These are phyloP conservation scores for Apogon talboti DNA, from an alignment of 2,797 vertebrate genomes.

Conservation along the genomic window DNA sequence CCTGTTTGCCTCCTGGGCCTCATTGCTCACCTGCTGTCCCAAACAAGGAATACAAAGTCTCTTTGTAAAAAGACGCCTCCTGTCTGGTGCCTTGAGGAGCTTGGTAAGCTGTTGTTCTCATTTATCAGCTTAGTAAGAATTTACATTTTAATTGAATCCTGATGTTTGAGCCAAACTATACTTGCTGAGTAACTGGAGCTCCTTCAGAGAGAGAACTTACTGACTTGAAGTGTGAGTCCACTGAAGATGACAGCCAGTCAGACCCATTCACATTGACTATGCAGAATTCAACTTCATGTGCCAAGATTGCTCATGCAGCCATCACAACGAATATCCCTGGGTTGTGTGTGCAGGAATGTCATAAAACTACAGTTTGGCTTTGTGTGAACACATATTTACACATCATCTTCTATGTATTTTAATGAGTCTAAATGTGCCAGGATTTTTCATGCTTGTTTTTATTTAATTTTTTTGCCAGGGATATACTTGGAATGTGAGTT, in stretches of 20 bases:
- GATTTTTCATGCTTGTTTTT: constrained; percentile 31
- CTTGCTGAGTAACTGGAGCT: constrained; percentile 66
- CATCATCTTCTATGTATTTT: constrained; percentile 52
- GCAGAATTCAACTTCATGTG: constrained; percentile 61
- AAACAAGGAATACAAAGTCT: constrained; percentile 36
- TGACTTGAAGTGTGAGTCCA: constrained; percentile 64
- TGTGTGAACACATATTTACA: constrained; percentile 30
- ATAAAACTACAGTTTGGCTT: constrained; percentile 47
- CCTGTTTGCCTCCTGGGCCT: constrained; percentile 30
- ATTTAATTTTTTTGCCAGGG: constrained; percentile 41
- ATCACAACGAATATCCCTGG: constrained; percentile 44
- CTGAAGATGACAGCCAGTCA: constrained; percentile 77
- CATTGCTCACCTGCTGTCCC: constrained; percentile 50
- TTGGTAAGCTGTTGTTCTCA: constrained; percentile 58
- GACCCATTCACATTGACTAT: constrained; percentile 61
- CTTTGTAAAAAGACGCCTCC: constrained; percentile 55
- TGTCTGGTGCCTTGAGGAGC: constrained; percentile 53
- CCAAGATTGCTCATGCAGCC: constrained; percentile 56
- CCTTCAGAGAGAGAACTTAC: constrained; percentile 56
- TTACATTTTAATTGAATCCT: constrained; percentile 84
- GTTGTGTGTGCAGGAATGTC: constrained; percentile 24
- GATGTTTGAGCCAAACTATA: constrained; percentile 68
- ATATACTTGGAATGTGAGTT: constrained; percentile 21
- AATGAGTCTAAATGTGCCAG: constrained; percentile 52
- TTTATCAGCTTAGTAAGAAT: constrained; percentile 77